Percentiles rank a stretch among this genome's conserved stretches.
phyloP scores from a whole-genome alignment of 2,797 vertebrate genomes.

The Euthynnus affinis region DNA sequence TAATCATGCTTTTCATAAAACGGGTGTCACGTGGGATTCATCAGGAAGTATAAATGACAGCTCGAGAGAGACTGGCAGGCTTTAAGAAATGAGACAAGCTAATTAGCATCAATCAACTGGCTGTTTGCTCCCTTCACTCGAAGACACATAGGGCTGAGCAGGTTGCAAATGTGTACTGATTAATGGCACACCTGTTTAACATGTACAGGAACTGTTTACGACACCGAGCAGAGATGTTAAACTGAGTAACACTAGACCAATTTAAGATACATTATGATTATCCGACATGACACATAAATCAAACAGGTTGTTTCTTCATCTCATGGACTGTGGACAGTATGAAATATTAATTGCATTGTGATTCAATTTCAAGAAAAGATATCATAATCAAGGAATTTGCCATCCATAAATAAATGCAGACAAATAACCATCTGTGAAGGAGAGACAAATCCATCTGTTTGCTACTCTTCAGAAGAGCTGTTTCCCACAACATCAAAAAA shows the following conservation, averaged over 20 bases:
- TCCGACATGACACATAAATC: not conserved
- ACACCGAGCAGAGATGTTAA: not conserved
- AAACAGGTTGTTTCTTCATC: not conserved
- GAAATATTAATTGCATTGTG: too few relatives aligned
- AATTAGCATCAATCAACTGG: slow-evolving; percentile 49
- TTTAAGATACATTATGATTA: not conserved
- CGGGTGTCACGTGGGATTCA: slow-evolving; percentile 38
- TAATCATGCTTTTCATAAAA: slow-evolving; percentile 34
- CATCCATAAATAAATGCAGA: not conserved
- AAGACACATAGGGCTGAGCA: not conserved
- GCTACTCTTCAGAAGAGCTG: not conserved
- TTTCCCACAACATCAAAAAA: not conserved
- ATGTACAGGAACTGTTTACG: not conserved
- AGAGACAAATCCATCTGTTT: not conserved
- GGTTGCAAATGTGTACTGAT: slow-evolving; percentile 10
- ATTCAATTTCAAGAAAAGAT: too few relatives aligned
- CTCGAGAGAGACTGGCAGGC: slow-evolving; percentile 45
- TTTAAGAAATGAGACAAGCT: slow-evolving; percentile 31
- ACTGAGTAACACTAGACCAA: not conserved
- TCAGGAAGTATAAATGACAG: slow-evolving; percentile 36
- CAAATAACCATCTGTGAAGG: not conserved
- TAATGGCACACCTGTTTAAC: slow-evolving; percentile 2
- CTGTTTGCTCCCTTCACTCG: slow-evolving; percentile 31
- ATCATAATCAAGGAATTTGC: not conserved
- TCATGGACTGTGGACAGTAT: not conserved